Evolutionary conservation across 2,797 vertebrate species (phyloP), one percentile per base, ranked within the genome.

Genomic region (Lateolabrax maculatus): DNA sequence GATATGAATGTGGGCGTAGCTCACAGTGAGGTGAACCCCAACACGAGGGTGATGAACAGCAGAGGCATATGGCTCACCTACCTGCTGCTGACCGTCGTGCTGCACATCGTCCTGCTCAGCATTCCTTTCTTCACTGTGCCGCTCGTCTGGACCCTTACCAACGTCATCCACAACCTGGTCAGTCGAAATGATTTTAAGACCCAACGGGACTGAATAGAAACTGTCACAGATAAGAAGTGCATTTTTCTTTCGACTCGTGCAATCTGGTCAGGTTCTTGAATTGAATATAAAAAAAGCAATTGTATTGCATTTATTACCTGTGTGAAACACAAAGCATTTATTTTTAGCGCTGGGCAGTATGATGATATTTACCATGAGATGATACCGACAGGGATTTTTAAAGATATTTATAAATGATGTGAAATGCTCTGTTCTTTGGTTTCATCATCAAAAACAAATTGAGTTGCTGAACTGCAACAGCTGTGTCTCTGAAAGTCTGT

Each of bases 1-100:
- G 94, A 99, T n/a, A n/a, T 99, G 98, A 98, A 98, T 74, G 98
- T 98, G 81, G 97, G 98, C 71, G 97, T 98, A 79, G 97, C 97
- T 83, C 97, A 98, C 96, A 97, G 98, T 39, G 97, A 99, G 94
- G 97, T 97, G 87, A 99, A 99, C 93, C 98, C 97, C 91, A 99
- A 99, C 95, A 98, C 97, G 0, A 90, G 96, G 92, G 97, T 99
- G 90, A 96, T 98, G 96, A 98, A 96, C 93, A 97, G 97, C 88
- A 94, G 97, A 53, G 97, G 98, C 31, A 97, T 98, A 81, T 98
- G 98, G 98, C 94, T 98, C 88, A 96, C 97, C 1, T 99, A 99
- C 66, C 83, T 96, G 80, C 95, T 97, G 83, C 94, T 97, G 27
- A 97, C 97, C n/a, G 93, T 95, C 1, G 92, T 95, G 37, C 84